These are phyloP conservation scores for Syngnathus rostellatus DNA, from an alignment of 2,797 vertebrate genomes.

Conservation along the genomic window DNA sequence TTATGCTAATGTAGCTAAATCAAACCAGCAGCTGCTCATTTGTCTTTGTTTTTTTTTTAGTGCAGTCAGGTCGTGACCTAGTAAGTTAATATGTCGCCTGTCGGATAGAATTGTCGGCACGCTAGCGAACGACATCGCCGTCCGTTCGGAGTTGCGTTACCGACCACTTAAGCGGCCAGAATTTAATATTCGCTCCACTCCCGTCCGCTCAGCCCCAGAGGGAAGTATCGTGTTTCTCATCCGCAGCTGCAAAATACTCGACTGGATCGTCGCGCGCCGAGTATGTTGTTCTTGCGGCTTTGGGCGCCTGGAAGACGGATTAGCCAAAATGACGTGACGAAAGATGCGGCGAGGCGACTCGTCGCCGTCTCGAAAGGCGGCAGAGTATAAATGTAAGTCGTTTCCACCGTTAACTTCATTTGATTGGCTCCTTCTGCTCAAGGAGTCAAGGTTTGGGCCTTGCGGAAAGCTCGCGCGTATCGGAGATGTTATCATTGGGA, in stretches of 20 bases:
- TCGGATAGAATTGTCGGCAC: neutral
- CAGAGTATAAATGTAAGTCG: neutral
- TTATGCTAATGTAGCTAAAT: neutral
- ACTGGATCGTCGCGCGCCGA: neutral
- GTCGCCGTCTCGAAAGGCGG: neutral
- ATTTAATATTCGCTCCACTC: slow-evolving; percentile 2
- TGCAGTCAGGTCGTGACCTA: neutral
- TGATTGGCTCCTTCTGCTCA: neutral
- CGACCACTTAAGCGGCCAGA: neutral
- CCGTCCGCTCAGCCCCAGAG: neutral
- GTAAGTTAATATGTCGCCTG: neutral
- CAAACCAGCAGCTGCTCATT: neutral
- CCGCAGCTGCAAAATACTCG: slow-evolving; percentile 6
- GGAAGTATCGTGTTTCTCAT: slow-evolving; percentile 6
- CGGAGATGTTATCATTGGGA: too few relatives aligned
- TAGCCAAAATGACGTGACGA: slow-evolving; percentile 1
- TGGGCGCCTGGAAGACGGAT: neutral
- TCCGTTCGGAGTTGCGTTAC: neutral
- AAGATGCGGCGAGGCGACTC: neutral
- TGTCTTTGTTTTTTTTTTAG: neutral
- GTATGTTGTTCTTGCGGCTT: slow-evolving; percentile 4
- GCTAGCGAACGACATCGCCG: neutral
- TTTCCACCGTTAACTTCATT: neutral
- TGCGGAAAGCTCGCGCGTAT: too few relatives aligned
- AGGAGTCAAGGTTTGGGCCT: too few relatives aligned